Base-by-base conservation (phyloP, 2,113 vertebrate species). In the Craseonycteris thonglongyai region DNA sequence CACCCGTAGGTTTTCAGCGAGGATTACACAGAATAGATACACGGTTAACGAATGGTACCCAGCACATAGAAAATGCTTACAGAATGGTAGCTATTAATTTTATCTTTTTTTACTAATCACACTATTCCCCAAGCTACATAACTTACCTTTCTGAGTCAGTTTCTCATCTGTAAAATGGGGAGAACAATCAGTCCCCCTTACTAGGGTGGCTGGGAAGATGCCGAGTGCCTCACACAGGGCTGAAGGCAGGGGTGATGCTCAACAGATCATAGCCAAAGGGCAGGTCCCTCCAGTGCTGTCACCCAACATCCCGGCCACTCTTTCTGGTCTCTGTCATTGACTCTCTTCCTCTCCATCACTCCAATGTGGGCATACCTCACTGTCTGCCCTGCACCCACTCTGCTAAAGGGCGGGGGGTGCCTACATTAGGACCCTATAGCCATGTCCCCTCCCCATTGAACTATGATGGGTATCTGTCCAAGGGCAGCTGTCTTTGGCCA, bases 251-350 rank as follows among this genome's bases (percentile, higher is more conserved):
- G 7, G 8, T 15, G 35, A 21, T 2, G 6, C 40, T 40, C 61
- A 2, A 2, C 2, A 35, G 30, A 1, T 0, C 7, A 14, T 14
- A 26, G 26, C 47, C 7, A 4, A 14, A 14, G 22, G 14, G 15
- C 38, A 24, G 40, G 11, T 5, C 16, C 33, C 30, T 83, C 13
- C 28, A 0, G 6, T 7, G 35, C 1, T 19, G 76, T 38, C 63
- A 19, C 63, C 38, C n/a, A 0, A 1, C 1, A 0, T 33, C 30
- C 65, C 59, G n/a, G 40, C 33, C 35, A 6, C 19, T 16, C 45
- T 35, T 42, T 11, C 42, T 21, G 7, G 0, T 28, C 28, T 72
- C n/a, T 5, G 24, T 51, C 15, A 0, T 7, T 4, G 24, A 5
- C 2, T 12, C 21, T 56, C 49, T 19, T 49, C 26, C 13, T 9